These are phyloP conservation scores for Leucophora obtusa DNA, from an alignment of 2,888 invertebrate genomes.

Conservation along the genomic window DNA sequence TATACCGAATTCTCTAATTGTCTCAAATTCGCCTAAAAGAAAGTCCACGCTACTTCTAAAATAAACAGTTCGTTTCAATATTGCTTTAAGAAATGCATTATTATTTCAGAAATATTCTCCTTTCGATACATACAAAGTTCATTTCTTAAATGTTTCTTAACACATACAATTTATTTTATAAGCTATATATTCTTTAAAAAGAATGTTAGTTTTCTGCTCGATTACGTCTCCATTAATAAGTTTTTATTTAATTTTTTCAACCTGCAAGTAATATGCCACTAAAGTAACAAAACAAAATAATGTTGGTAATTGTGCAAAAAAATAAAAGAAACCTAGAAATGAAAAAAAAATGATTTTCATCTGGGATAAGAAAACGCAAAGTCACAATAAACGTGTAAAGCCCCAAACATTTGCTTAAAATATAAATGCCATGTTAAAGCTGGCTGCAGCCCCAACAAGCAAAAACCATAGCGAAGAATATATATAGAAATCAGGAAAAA, in stretches of 20 bases:
- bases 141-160: background rate
- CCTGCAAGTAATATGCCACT: constrained; percentile 71
- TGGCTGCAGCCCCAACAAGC: background rate
- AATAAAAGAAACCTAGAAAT: constrained; percentile 58
- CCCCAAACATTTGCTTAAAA: constrained; percentile 23
- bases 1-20: too few relatives aligned
- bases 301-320: constrained; percentile 68
- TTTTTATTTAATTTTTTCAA: constrained; percentile 64
- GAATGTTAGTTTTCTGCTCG: constrained; percentile 72
- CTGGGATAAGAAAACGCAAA: constrained; percentile 51
- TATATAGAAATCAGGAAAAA: background rate
- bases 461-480: background rate
- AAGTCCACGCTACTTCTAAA: too few relatives aligned
- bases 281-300: constrained; percentile 57
- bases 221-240: constrained; percentile 75
- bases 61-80: too few relatives aligned
- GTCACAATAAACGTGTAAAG: constrained; percentile 48
- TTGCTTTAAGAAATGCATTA: too few relatives aligned
- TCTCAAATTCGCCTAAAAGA: too few relatives aligned
- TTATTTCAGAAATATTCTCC: too few relatives aligned
- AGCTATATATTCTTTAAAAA: constrained; percentile 22
- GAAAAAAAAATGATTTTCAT: constrained; percentile 40
- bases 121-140: too few relatives aligned
- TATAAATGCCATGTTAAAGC: constrained; percentile 30
- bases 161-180: background rate